phyloP scores from a whole-genome alignment of 2,113 vertebrate genomes.

The Pelecanus crispus region DNA sequence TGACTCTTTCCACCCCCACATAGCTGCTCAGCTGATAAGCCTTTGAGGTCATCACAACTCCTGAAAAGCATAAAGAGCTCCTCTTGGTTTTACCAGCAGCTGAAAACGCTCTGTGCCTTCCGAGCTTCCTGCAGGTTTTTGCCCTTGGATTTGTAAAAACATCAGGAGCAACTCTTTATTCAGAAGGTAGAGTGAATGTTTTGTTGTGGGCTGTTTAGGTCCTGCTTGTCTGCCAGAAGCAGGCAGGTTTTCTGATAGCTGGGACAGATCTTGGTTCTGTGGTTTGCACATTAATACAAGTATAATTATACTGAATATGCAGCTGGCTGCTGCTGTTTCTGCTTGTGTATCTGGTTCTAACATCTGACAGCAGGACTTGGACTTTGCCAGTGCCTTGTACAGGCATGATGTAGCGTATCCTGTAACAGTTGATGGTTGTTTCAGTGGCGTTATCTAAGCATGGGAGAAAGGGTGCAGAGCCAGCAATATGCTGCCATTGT shows the following conservation, averaged over 20 bases:
- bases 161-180: no score
- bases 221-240: neutral
- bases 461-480: neutral
- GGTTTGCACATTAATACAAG: neutral
- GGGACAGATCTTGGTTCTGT: neutral
- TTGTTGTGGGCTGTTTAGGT: neutral
- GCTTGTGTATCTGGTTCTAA: neutral
- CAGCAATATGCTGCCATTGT: neutral
- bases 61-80: neutral
- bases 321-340: neutral
- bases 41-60: neutral
- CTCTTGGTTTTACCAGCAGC: neutral
- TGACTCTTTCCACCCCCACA: neutral
- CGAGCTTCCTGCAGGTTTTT: neutral
- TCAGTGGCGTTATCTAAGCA: neutral
- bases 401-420: neutral
- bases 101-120: neutral
- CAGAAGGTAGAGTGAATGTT: accelerated
- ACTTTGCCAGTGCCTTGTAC: neutral
- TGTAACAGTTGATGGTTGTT: neutral
- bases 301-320: neutral
- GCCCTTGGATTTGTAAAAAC: neutral
- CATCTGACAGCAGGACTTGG: neutral
- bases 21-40: neutral
- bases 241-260: neutral